Evolutionary conservation across 2,888 invertebrate genomes (phyloP), one percentile per base, ranked within the genome.

Genomic region (Phortica okadai): DNA sequence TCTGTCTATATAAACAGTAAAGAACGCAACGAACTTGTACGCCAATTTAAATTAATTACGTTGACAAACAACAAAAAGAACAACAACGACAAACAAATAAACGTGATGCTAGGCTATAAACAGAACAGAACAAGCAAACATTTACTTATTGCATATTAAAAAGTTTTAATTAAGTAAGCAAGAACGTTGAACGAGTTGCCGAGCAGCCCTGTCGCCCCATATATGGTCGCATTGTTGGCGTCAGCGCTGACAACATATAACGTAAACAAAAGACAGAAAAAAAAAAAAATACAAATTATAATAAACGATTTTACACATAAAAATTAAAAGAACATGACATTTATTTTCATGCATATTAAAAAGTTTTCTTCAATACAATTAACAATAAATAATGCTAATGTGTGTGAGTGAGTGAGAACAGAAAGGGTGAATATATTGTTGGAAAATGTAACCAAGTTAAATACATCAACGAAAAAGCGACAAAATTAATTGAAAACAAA

Each of bases 21-120:
- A 50, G 2, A 50, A 50, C 8, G 8, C 50, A 50, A 6, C 50
- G 33, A 33, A 33, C 33, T 33, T 6, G 56, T 62, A 25, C 62
- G 21, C 25, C 62, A 62, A 62, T 62, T 62, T 62, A 62, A 62
- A 62, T 62, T 62, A 62, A 62, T 62, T 62, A 62, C 25, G 62
- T 62, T 25, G 62, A 62, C 62, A 62, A 62, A 62, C 59, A 59
- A 21, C 33, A 33, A 33, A 62, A 62, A 62, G 25, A 59, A 21
- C 33, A 33, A 33, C 33, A 33, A 33, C 25, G 62, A 1, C 10
- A 25, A 25, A 62, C 62, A 59, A 56, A 10, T 56, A 56, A 21
- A 21, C 16, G 59, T 62, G 21, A 62, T 62, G 62, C 25, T 21
- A 10, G 25, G 10, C 16, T 21, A 62, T 62, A 11, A 62, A 62